phyloP scores from a whole-genome alignment of 1,140 invertebrate genomes.

The Anoplolepis gracilipes region DNA sequence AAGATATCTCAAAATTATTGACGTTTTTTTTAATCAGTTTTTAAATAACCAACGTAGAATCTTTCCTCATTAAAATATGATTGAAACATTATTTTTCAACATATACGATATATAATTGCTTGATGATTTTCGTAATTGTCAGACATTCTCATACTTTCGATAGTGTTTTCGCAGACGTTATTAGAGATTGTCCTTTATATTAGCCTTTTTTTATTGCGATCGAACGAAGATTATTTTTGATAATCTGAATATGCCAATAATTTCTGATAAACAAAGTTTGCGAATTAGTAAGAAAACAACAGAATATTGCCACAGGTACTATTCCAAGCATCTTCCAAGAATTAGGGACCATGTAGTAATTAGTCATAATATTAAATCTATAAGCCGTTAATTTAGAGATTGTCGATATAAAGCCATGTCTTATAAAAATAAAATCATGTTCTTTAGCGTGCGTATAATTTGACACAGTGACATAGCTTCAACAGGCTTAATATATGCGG shows the following conservation, averaged over 20 bases:
- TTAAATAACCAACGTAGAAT: not conserved
- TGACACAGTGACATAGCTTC: not conserved
- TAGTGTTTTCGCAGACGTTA: not conserved
- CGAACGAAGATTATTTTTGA: conserved; percentile 19
- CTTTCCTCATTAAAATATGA: not conserved
- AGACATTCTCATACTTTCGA: not conserved
- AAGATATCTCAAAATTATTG: not conserved
- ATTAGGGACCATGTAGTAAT: conserved; percentile 81
- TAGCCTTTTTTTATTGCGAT: not conserved
- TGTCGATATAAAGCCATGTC: conserved; percentile 50
- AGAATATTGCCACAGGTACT: conserved; percentile 53
- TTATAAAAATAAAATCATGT: conserved; percentile 30
- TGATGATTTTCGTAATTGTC: not conserved
- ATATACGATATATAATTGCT: not conserved
- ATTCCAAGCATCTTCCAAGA: conserved; percentile 79
- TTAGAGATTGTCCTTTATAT: not conserved
- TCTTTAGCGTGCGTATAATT: not conserved
- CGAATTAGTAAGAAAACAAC: conserved; percentile 45
- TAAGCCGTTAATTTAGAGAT: conserved; percentile 48
- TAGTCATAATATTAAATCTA: conserved; percentile 72
- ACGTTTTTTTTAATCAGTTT: not conserved
- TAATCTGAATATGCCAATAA: not conserved
- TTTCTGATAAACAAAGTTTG: not conserved
- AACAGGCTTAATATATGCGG: not conserved
- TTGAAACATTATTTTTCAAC: conserved; percentile 3